Percentiles rank a stretch among this genome's conserved stretches.
Evolutionary conservation across 2,113 vertebrate species (phyloP).

Genomic region (Eublepharis macularius): DNA sequence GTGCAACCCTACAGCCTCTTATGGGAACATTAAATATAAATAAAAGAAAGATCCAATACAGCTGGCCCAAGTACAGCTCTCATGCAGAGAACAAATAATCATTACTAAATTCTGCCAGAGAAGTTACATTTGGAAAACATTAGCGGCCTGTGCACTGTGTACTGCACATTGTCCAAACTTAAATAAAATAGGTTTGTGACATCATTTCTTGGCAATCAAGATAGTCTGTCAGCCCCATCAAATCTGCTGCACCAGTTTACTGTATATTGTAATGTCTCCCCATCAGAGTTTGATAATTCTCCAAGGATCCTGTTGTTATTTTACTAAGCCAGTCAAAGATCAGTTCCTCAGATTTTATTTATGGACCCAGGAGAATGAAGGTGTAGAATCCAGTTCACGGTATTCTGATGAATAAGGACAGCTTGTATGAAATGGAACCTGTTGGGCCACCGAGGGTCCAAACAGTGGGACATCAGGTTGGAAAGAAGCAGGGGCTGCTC

Average conservation of each 20-base stretch:
- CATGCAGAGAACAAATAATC: not conserved
- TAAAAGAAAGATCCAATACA: not conserved
- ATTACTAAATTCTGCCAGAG: not conserved
- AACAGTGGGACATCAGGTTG: not conserved
- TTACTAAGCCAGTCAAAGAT: not conserved
- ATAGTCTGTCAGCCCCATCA: not conserved
- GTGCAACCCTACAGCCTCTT: not conserved
- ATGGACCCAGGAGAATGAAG: not conserved
- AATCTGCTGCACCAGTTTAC: not conserved
- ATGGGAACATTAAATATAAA: not conserved
- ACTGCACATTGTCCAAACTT: not conserved
- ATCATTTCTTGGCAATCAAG: slow-evolving; percentile 8
- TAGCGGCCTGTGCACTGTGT: not conserved
- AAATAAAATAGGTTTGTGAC: slow-evolving; percentile 2
- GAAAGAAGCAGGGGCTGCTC: not conserved
- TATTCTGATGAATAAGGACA: not conserved
- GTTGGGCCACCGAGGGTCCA: not conserved
- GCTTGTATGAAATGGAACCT: too few species aligned
- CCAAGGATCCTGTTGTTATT: not conserved
- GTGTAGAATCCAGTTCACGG: not conserved
- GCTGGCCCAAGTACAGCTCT: not conserved
- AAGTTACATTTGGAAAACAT: not conserved
- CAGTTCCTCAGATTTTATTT: not conserved
- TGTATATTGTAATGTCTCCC: not conserved
- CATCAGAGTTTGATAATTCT: not conserved